A percentile compares a stretch with the other conserved stretches of the same genome.
Evolutionary conservation across 2,113 vertebrate genomes (phyloP).

Genomic region (Chaenogobius annularis): DNA sequence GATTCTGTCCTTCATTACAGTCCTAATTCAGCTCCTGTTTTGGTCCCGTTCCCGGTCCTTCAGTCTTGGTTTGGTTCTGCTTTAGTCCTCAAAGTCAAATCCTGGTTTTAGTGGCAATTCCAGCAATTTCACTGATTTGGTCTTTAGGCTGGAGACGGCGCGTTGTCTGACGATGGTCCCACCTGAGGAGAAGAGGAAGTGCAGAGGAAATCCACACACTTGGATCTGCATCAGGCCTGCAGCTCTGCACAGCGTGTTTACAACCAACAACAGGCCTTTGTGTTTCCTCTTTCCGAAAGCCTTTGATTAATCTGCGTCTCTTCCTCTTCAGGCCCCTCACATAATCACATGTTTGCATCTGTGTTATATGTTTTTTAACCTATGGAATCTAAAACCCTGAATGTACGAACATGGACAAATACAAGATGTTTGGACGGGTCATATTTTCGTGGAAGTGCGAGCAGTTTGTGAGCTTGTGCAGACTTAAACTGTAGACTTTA

Average conservation of each 20-base stretch:
- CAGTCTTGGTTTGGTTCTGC: neutral
- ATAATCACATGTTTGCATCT: neutral
- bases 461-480: too few relatives aligned
- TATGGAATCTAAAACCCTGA: neutral
- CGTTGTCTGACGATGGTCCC: constrained; percentile 22
- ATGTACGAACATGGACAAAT: too few relatives aligned
- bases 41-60: too few relatives aligned
- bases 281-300: neutral
- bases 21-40: too few relatives aligned
- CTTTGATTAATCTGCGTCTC: constrained; percentile 36
- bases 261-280: constrained; percentile 33
- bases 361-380: neutral
- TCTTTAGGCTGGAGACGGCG: too few relatives aligned
- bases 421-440: too few relatives aligned
- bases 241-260: constrained; percentile 40
- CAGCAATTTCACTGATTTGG: neutral
- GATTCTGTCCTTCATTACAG: too few relatives aligned
- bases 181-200: constrained; percentile 53
- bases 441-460: too few relatives aligned
- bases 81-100: neutral
- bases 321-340: constrained; percentile 11
- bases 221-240: neutral
- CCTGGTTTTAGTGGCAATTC: neutral
- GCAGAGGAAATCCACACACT: neutral
- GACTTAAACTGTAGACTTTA: too few relatives aligned